Conservation (phyloP, 1,140 invertebrate genomes). For the Oppia nitens region DNA sequence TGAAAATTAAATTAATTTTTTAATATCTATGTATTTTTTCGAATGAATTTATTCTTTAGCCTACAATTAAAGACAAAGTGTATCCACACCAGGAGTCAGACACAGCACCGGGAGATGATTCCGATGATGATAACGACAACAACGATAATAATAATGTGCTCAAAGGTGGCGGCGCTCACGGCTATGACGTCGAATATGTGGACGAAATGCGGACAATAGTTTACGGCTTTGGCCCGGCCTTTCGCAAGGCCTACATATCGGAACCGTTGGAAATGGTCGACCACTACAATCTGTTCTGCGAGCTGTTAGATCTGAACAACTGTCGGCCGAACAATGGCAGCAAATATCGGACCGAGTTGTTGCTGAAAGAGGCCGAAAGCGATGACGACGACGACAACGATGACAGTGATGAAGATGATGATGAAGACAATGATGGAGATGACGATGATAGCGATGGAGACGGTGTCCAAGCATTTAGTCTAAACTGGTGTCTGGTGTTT, state of each 20-base stretch:
- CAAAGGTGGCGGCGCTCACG: slow-evolving; percentile 3
- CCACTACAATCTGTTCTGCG: slow-evolving; percentile 18
- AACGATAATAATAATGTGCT: background rate
- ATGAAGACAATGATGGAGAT: slow-evolving; percentile 2
- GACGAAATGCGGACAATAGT: slow-evolving; percentile 7
- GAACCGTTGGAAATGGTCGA: slow-evolving; percentile 18
- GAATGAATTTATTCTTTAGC: background rate
- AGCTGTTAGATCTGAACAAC: slow-evolving; percentile 17
- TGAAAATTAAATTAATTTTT: background rate
- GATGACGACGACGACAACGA: slow-evolving; percentile 10
- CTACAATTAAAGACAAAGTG: slow-evolving; percentile 5
- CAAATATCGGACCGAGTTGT: background rate
- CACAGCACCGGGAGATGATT: no score
- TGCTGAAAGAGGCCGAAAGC: slow-evolving; percentile 21
- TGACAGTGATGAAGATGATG: slow-evolving; percentile 5
- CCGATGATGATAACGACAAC: background rate
- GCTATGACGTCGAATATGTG: slow-evolving; percentile 8
- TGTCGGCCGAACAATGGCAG: slow-evolving; percentile 19
- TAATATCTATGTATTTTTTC: background rate
- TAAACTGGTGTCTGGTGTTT: no score
- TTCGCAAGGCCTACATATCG: slow-evolving; percentile 14
- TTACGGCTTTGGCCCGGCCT: slow-evolving; percentile 12
- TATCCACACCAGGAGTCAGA: no score
- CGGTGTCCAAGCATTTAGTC: no score
- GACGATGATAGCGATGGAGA: background rate